A percentile compares a stretch with the other conserved stretches of the same genome.
These are phyloP conservation scores for Lamellibrachia luymesi DNA, from an alignment of 1,140 invertebrate genomes.

Conservation along the genomic window DNA sequence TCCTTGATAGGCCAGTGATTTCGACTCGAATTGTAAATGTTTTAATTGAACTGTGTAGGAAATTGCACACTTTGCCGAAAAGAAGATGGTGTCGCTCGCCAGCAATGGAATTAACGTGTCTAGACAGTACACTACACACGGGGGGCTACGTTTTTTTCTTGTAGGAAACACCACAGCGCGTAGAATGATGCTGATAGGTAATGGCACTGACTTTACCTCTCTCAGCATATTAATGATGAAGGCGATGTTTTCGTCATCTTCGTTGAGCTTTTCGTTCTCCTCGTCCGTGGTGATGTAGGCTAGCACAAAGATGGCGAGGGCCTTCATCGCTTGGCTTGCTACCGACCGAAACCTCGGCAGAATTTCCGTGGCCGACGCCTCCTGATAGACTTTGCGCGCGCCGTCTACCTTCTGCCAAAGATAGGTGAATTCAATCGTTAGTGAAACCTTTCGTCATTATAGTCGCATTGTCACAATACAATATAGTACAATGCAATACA, in stretches of 20 bases:
- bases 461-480: neutral
- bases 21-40: no score
- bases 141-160: no score
- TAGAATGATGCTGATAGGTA: neutral
- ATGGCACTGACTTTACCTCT: neutral
- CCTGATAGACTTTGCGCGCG: neutral
- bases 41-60: no score
- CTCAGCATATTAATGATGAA: neutral
- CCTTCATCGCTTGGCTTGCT: neutral
- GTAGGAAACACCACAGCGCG: no score
- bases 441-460: neutral
- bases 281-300: conserved; percentile 25
- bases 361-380: neutral
- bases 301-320: conserved; percentile 11
- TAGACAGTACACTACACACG: no score
- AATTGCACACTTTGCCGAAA: no score
- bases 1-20: no score
- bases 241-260: conserved; percentile 9
- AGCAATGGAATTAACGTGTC: no score
- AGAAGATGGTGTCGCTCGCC: no score
- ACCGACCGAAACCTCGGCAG: neutral
- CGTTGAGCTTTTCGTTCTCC: conserved; percentile 25
- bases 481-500: no score
- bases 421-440: neutral
- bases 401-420: neutral